Conservation (phyloP, 37 sponge, comb jelly and placozoan genomes). For the Chondrosia reniformis region DNA sequence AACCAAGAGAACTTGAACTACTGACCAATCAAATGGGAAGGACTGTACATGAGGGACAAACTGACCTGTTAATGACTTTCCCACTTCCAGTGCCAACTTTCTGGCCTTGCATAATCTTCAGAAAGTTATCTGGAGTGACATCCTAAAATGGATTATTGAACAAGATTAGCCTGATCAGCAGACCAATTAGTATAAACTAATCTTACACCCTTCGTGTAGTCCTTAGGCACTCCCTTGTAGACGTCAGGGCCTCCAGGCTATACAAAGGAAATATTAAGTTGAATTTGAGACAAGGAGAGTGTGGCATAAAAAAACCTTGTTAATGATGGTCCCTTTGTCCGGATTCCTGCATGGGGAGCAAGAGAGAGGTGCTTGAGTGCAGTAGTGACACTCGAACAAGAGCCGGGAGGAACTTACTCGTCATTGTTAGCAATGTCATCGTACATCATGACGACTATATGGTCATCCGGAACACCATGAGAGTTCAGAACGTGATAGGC, state of each 20-base stretch:
- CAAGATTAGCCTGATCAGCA: too few species aligned
- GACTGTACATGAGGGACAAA: too few species aligned
- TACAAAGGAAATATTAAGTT: not conserved
- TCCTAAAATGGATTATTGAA: too few species aligned
- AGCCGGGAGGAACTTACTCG: constrained; percentile 23
- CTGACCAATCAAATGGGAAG: too few species aligned
- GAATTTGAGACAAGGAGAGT: not conserved
- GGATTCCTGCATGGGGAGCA: constrained; percentile 36
- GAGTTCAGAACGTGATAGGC: constrained; percentile 67
- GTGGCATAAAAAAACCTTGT: constrained; percentile 36
- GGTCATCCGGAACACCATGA: constrained; percentile 55
- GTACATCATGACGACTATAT: constrained; percentile 76
- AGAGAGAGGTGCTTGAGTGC: not conserved
- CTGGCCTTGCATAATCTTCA: constrained; percentile 57
- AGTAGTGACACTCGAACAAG: not conserved
- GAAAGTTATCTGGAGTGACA: constrained; percentile 67
- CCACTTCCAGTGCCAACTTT: constrained; percentile 55
- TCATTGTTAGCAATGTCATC: constrained; percentile 78
- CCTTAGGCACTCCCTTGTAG: constrained; percentile 58
- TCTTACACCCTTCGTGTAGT: constrained; percentile 61
- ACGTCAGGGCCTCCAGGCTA: constrained; percentile 59
- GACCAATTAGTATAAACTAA: not conserved
- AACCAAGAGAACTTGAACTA: not conserved
- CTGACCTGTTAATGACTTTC: constrained; percentile 60
- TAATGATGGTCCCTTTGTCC: constrained; percentile 43